A percentile compares a stretch with the other conserved stretches of the same genome.
These are phyloP conservation scores for Pocillopora grandis DNA, from an alignment of 92 coral and sea anemone species.

Conservation along the genomic window DNA sequence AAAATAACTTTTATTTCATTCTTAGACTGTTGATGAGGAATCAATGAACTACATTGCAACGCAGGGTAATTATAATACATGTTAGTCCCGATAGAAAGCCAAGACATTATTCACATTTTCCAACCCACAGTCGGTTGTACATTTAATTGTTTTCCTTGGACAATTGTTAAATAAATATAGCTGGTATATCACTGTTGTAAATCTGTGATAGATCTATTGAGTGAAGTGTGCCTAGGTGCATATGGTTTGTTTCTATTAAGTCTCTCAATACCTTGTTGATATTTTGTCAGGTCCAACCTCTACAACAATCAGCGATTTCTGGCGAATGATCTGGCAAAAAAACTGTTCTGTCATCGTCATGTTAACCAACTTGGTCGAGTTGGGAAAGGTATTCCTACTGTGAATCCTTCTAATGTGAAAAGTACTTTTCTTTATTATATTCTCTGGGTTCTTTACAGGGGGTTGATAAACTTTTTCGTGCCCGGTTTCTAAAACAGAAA, in stretches of 20 bases:
- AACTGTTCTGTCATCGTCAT: conserved; percentile 54
- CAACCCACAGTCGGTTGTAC: neutral
- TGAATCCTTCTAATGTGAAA: neutral
- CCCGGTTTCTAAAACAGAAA: no score
- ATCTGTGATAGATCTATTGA: no score
- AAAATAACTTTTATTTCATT: neutral
- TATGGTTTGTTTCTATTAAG: neutral
- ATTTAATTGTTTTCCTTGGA: neutral
- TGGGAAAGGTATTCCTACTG: conserved; percentile 36
- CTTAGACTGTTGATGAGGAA: conserved; percentile 40
- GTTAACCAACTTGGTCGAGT: conserved; percentile 64
- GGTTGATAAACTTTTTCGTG: neutral
- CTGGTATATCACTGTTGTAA: no score
- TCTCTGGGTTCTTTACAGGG: neutral
- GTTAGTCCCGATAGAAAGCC: no score
- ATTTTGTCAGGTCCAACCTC: conserved; percentile 40
- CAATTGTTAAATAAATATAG: no score
- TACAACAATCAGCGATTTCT: conserved; percentile 57
- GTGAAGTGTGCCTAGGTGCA: no score
- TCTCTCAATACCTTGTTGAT: neutral
- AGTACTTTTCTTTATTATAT: neutral
- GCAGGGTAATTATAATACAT: conserved; percentile 32
- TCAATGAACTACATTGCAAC: conserved; percentile 54
- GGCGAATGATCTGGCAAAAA: conserved; percentile 79
- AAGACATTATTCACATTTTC: neutral